Percentiles rank a stretch among this genome's conserved stretches.
These are phyloP conservation scores for Drosophila mulleri DNA, from an alignment of 2,888 invertebrate genomes.

Conservation along the genomic window DNA sequence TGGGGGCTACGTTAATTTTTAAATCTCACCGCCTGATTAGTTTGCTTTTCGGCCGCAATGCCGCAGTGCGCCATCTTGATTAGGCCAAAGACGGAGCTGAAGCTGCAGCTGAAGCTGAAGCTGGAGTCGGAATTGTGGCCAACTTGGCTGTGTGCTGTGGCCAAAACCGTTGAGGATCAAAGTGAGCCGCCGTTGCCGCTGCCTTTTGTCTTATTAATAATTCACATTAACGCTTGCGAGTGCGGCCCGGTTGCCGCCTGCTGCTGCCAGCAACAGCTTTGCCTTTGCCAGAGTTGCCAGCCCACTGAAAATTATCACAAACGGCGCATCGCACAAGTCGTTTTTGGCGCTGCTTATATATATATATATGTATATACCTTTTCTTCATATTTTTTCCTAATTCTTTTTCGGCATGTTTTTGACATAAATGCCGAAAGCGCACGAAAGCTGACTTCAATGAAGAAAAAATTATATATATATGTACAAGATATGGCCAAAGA, in stretches of 20 bases:
- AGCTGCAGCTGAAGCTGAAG: not conserved
- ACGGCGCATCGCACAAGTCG: constrained; percentile 48
- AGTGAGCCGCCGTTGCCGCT: constrained; percentile 76
- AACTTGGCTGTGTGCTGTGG: constrained; percentile 7
- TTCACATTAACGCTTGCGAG: constrained; percentile 85
- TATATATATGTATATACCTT: not conserved
- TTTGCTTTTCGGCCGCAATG: constrained; percentile 69
- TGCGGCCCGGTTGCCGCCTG: constrained; percentile 76
- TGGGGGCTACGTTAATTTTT: constrained; percentile 82
- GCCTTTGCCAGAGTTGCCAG: constrained; percentile 56
- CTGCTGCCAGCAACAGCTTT: constrained; percentile 35
- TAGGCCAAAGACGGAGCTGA: constrained; percentile 34
- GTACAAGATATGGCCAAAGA: not conserved
- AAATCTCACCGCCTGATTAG: constrained; percentile 85
- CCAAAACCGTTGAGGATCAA: constrained; percentile 55
- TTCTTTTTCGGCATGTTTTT: constrained; percentile 52
- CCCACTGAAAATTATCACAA: constrained; percentile 66
- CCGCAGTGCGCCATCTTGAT: constrained; percentile 75
- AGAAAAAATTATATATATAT: not conserved
- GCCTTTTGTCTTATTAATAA: constrained; percentile 85
- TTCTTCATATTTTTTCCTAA: constrained; percentile 18
- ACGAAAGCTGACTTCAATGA: constrained; percentile 49
- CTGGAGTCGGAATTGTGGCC: constrained; percentile 17
- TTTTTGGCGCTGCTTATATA: constrained; percentile 14
- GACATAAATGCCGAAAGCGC: constrained; percentile 81